Evolutionary conservation across 2,113 vertebrate genomes (phyloP), one percentile per base, ranked within the genome.

Genomic region (Strix aluco): DNA sequence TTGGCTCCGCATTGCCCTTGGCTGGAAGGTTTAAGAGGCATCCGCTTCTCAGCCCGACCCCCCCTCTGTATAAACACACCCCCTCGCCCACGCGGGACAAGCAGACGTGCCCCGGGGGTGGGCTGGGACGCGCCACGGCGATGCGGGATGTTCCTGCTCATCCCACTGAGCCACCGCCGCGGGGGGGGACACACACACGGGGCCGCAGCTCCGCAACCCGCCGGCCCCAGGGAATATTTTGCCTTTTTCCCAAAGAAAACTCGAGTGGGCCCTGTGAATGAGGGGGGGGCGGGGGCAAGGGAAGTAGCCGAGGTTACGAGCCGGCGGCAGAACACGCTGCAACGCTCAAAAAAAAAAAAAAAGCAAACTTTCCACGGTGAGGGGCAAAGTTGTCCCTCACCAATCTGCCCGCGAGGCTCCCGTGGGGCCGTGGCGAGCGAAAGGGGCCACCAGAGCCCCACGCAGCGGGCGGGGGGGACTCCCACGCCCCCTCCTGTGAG

Each of bases 1-100:
- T 5, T 1, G n/a, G 57, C 40, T 13, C 11, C 49, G 0, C 58
- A 0, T 9, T 3, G 67, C 49, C 49, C 54, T 14, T 11, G 25
- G 57, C 11, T 11, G 13, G 66, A 2, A 72, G 36, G 36, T 30
- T 38, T 69, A 11, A n/a, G 54, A 10, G 38, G 27, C 8, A 9
- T 6, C 30, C 4, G 4, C 9, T 36, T 52, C 42, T 19, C 79
- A 17, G 79, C 23, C 6, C 8, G n/a, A 40, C 2, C 29, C 62
- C 9, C 34, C 55, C 6, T 20, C 51, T 1, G 18, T 9, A 49
- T 8, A 6, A 73, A 36, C 42, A 57, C 15, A 22, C 42, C 0
- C 23, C 18, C 8, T 1, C 46, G 46, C 57, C 86, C 80, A 36
- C n/a, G 47, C 62, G 52, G 69, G 85, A 72, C 81, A 2, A 18